Base-by-base conservation (phyloP, 2,797 vertebrate genomes). In the Apogon hyalosoma region DNA sequence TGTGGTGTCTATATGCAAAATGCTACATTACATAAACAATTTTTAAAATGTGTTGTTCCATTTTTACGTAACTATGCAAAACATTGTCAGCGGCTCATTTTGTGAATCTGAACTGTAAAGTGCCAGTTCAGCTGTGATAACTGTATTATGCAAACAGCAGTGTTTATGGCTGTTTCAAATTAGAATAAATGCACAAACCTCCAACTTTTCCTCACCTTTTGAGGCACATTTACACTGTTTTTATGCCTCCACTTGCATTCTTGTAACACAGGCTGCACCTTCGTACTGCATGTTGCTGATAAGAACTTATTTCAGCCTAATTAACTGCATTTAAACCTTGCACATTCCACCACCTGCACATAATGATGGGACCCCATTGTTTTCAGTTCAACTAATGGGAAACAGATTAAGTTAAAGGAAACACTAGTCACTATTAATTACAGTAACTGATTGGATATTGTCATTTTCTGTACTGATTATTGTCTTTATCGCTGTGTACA, bases 381-480 rank as follows among this genome's bases (percentile, higher is more conserved):
- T 69, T 66, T 71, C 31, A 60, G 45, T 59, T 45, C 14, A 38
- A 60, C 41, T 57, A 56, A 61, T 56, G 43, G 24, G 56, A 66
- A 73, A 53, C 45, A 33, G 45, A 74, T 64, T 52, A 73, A 64
- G 48, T 62, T 24, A 42, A 38, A 73, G 15, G 16, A 41, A 28
- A 61, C 18, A 41, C 45, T 18, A 42, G 15, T 62, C 55, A 52
- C 5, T 54, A 43, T 55, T 69, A 53, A 77, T 73, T 72, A 69
- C 64, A 28, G 10, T 16, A 13, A 63, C 51, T 24, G 13, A 49
- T 62, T 19, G 11, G 10, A 45, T 50, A 39, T 49, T 45, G 53
- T 76, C 24, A 42, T 67, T 66, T 51, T 55, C 38, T 36, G 36
- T 11, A 56, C 64, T 69, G 18, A 78, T 55, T 47, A 42, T 52